Evolutionary conservation across 2,113 vertebrate genomes (phyloP).

Genomic region (Prinia subflava): DNA sequence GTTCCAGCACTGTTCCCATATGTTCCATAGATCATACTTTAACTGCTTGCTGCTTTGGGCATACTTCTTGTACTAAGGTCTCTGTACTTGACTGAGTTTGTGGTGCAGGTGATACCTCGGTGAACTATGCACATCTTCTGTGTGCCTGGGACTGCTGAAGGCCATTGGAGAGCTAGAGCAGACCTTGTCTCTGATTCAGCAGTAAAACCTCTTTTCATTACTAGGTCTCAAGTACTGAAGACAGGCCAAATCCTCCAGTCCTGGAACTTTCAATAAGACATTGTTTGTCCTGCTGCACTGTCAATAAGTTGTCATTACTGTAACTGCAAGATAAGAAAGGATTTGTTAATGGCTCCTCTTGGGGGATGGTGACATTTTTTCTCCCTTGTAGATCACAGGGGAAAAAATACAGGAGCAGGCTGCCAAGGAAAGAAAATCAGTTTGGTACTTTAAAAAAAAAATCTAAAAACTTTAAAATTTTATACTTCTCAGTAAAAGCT

Average conservation of each 20-base stretch:
- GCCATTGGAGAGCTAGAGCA: not conserved
- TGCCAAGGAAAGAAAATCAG: not conserved
- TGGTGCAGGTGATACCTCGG: accelerated
- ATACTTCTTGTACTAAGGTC: not conserved
- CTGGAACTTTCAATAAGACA: conserved; percentile 30
- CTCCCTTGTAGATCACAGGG: not conserved
- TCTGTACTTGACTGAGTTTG: not conserved
- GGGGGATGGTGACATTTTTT: not conserved
- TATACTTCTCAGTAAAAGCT: not conserved
- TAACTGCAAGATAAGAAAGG: conserved; percentile 14
- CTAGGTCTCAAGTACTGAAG: not conserved
- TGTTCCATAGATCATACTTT: not conserved
- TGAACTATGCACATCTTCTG: not conserved
- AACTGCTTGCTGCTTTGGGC: not conserved
- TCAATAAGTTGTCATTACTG: conserved; percentile 48
- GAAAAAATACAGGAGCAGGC: not conserved
- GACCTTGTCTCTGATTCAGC: not conserved
- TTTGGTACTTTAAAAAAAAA: not conserved
- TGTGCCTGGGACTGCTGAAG: not conserved
- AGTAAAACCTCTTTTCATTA: conserved; percentile 31
- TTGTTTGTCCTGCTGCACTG: conserved; percentile 28
- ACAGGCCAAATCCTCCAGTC: conserved; percentile 31
- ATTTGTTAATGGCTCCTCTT: conserved; percentile 36
- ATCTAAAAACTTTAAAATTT: not conserved
- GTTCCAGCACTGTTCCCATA: not conserved